These are phyloP conservation scores for Thyatira batis DNA, from an alignment of 2,888 invertebrate genomes.

Conservation along the genomic window DNA sequence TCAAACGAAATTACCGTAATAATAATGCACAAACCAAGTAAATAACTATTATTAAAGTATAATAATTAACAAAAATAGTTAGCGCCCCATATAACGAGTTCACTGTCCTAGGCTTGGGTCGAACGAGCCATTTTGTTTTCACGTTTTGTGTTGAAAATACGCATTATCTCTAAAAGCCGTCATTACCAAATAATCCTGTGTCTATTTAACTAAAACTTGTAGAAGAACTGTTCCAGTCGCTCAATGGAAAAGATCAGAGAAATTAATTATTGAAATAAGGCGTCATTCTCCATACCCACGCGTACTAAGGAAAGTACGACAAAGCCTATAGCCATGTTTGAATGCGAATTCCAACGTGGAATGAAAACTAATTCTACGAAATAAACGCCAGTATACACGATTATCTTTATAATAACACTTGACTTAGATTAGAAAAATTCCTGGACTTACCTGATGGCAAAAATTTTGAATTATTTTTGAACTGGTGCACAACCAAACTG, in stretches of 20 bases:
- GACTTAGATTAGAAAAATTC: constrained; percentile 62
- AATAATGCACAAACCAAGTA: constrained; percentile 24
- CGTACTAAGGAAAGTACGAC: constrained; percentile 77
- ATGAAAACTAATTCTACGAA: constrained; percentile 62
- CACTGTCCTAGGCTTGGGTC: constrained; percentile 80
- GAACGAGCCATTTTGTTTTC: constrained; percentile 83
- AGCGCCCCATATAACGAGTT: constrained; percentile 78
- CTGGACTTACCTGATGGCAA: constrained; percentile 80
- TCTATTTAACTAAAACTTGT: constrained; percentile 70
- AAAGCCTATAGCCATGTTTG: constrained; percentile 81
- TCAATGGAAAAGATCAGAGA: constrained; percentile 77
- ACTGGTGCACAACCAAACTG: constrained; percentile 82
- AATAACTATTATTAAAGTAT: constrained; percentile 28
- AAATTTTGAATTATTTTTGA: constrained; percentile 82
- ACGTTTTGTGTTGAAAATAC: constrained; percentile 79
- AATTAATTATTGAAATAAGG: constrained; percentile 79
- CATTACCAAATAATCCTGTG: constrained; percentile 71
- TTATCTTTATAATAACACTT: constrained; percentile 59
- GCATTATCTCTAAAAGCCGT: constrained; percentile 74
- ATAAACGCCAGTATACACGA: constrained; percentile 52
- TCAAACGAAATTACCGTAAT: constrained; percentile 22
- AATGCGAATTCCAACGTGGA: constrained; percentile 81
- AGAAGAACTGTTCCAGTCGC: constrained; percentile 75
- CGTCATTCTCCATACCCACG: constrained; percentile 78
- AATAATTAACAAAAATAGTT: constrained; percentile 56